Conservation (phyloP, 2,113 vertebrate genomes). For the Hepsetus odoe region DNA sequence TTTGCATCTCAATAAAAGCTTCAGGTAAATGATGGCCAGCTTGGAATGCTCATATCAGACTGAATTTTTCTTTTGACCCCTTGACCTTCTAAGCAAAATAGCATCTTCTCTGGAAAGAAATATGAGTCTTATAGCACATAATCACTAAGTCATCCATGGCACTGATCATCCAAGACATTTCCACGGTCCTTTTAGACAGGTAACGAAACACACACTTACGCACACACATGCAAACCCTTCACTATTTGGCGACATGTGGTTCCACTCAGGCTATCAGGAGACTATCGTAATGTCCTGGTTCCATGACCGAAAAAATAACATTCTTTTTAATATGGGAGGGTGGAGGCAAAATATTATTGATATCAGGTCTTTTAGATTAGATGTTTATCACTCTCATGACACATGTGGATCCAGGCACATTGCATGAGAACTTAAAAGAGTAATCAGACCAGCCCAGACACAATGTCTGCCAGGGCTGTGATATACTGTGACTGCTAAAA, state of each 20-base stretch:
- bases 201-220: neutral
- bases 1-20: neutral
- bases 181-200: neutral
- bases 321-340: slow-evolving; percentile 22
- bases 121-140: neutral
- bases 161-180: neutral
- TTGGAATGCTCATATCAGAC: neutral
- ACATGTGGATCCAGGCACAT: slow-evolving; percentile 23
- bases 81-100: neutral
- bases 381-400: slow-evolving; percentile 25
- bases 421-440: slow-evolving; percentile 33
- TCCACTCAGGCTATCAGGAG: slow-evolving; percentile 46
- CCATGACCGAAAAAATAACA: slow-evolving; percentile 34
- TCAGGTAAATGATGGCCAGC: neutral
- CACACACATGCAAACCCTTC: slow-evolving; percentile 8
- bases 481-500: slow-evolving; percentile 5
- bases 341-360: slow-evolving; percentile 45
- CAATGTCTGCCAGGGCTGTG: neutral
- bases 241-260: slow-evolving; percentile 36
- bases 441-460: slow-evolving; percentile 25
- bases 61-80: neutral
- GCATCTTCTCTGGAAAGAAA: neutral
- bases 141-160: neutral
- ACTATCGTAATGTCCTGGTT: slow-evolving; percentile 27
- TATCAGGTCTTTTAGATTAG: slow-evolving; percentile 41